These are phyloP conservation scores for Helarctos malayanus DNA, from an alignment of 2,797 vertebrate species.

Conservation along the genomic window DNA sequence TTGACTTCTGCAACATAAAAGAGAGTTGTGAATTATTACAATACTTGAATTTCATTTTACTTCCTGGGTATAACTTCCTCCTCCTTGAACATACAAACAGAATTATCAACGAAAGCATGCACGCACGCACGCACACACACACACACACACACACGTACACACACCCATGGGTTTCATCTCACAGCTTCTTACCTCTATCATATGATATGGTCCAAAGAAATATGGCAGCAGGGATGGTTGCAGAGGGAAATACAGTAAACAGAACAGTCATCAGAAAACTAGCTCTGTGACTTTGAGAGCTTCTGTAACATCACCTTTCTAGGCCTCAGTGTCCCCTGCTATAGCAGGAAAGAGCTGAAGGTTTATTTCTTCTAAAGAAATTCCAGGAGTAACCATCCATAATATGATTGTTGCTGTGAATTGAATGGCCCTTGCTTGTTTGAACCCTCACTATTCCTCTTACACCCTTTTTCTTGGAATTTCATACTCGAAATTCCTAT, in stretches of 20 bases:
- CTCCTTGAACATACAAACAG: background rate
- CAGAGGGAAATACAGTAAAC: background rate
- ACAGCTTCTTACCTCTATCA: background rate
- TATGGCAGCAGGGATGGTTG: background rate
- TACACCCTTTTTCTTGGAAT: background rate
- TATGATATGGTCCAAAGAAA: background rate
- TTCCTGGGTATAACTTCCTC: background rate
- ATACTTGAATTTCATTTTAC: background rate
- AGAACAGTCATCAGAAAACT: background rate
- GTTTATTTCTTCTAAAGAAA: background rate
- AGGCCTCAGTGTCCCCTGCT: background rate
- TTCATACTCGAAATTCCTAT: background rate
- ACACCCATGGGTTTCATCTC: background rate
- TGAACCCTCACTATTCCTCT: background rate
- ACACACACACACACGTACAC: background rate
- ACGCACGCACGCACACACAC: no score
- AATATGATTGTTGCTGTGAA: background rate
- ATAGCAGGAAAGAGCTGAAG: background rate
- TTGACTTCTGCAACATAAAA: background rate
- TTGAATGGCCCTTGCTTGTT: background rate
- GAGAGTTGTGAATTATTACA: background rate
- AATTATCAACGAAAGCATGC: background rate
- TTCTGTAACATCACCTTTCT: background rate
- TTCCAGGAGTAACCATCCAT: background rate
- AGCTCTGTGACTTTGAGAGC: background rate